Evolutionary conservation across 1,140 invertebrate genomes (phyloP).

Genomic region (Tetramorium parvispinum): DNA sequence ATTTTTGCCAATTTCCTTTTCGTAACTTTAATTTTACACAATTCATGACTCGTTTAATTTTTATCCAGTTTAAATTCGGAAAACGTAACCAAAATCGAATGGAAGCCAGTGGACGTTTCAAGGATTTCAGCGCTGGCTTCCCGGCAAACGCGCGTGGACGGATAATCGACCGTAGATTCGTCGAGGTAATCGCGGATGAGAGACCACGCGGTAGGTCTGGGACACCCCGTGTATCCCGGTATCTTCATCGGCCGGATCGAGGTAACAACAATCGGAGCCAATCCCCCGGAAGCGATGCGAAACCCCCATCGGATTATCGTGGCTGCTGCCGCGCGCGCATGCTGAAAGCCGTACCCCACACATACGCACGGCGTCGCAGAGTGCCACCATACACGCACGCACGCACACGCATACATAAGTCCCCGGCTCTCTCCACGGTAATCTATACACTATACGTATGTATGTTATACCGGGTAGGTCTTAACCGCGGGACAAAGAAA

Average conservation of each 20-base stretch:
- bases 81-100: not conserved
- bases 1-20: not conserved
- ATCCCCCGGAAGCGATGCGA: conserved; percentile 81
- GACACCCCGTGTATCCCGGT: conserved; percentile 68
- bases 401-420: conserved; percentile 35
- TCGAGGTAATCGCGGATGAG: conserved; percentile 14
- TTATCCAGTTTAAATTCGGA: not conserved
- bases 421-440: conserved; percentile 75
- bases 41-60: not conserved
- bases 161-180: conserved; percentile 14
- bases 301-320: conserved; percentile 83
- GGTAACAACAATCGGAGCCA: conserved; percentile 74
- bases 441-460: conserved; percentile 72
- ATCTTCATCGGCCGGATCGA: conserved; percentile 77
- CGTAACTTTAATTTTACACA: not conserved
- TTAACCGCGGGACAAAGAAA: conserved; percentile 85
- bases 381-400: not conserved
- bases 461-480: conserved; percentile 77
- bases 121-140: not conserved
- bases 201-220: conserved; percentile 55
- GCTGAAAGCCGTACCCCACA: conserved; percentile 78
- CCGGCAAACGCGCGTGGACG: not conserved
- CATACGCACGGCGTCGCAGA: not conserved
- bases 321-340: conserved; percentile 68
- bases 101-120: not conserved